A percentile compares a stretch with the other conserved stretches of the same genome.
Evolutionary conservation across 2,888 invertebrate species (phyloP).

Genomic region (Yponomeuta cagnagella): DNA sequence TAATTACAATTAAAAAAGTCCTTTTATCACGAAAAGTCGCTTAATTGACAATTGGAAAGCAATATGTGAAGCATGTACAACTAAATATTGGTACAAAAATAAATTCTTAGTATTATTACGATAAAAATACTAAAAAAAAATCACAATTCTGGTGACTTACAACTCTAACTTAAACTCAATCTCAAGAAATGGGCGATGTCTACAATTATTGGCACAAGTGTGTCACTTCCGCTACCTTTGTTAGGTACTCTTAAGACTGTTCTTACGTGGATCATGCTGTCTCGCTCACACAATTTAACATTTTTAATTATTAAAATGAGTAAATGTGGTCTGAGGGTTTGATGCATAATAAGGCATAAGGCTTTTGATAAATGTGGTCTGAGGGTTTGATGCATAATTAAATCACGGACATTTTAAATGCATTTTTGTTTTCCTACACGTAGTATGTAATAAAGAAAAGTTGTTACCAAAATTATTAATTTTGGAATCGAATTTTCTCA

Average conservation of each 20-base stretch:
- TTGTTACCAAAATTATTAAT: too few relatives aligned
- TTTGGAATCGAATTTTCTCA: too few relatives aligned
- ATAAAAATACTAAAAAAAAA: conserved; percentile 45
- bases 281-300: too few relatives aligned
- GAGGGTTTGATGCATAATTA: too few relatives aligned
- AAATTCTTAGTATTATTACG: conserved; percentile 38
- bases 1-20: neutral
- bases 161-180: conserved; percentile 32
- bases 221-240: neutral
- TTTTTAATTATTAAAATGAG: too few relatives aligned
- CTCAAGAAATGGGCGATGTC: neutral
- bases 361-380: too few relatives aligned
- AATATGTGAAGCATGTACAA: neutral
- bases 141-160: conserved; percentile 65
- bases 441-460: too few relatives aligned
- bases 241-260: neutral
- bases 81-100: conserved; percentile 56
- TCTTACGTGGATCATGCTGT: too few relatives aligned
- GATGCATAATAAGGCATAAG: too few relatives aligned
- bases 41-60: conserved; percentile 2
- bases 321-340: too few relatives aligned
- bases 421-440: too few relatives aligned
- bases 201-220: neutral
- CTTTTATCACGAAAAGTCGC: neutral
- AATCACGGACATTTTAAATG: too few relatives aligned